These are phyloP conservation scores for Ceratosolen fusciceps DNA, from an alignment of 1,140 invertebrate species.

Conservation along the genomic window DNA sequence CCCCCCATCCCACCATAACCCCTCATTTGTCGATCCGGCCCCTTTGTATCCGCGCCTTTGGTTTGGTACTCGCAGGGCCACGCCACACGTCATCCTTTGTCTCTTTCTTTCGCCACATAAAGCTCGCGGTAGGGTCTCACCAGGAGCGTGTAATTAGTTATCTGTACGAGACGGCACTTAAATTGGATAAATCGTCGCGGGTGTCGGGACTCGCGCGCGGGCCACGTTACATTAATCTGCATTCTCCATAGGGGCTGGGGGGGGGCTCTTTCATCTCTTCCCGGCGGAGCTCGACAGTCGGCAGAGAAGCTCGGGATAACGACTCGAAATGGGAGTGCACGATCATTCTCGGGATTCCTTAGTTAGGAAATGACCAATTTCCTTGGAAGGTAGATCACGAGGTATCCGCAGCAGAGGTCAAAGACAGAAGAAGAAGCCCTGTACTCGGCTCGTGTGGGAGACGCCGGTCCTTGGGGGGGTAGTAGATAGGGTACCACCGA, in stretches of 20 bases:
- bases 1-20: background rate
- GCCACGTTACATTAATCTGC: background rate
- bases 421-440: too few relatives aligned
- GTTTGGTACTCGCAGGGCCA: slow-evolving; percentile 5
- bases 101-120: background rate
- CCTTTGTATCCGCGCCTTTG: slow-evolving; percentile 24
- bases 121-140: background rate
- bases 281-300: too few relatives aligned
- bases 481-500: background rate
- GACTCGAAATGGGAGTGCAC: background rate
- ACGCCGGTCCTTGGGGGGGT: too few relatives aligned
- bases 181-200: slow-evolving; percentile 56
- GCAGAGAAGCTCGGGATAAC: background rate
- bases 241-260: slow-evolving; percentile 12
- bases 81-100: slow-evolving; percentile 33
- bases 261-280: background rate
- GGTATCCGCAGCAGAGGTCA: background rate
- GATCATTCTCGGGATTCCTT: slow-evolving; percentile 17
- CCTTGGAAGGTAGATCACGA: background rate
- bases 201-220: background rate
- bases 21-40: slow-evolving; percentile 3
- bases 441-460: too few relatives aligned
- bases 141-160: slow-evolving; percentile 56
- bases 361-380: slow-evolving; percentile 21
- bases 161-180: slow-evolving; percentile 55